Base-by-base conservation (phyloP, 2,113 vertebrate species). In the Spilogale gracilis region DNA sequence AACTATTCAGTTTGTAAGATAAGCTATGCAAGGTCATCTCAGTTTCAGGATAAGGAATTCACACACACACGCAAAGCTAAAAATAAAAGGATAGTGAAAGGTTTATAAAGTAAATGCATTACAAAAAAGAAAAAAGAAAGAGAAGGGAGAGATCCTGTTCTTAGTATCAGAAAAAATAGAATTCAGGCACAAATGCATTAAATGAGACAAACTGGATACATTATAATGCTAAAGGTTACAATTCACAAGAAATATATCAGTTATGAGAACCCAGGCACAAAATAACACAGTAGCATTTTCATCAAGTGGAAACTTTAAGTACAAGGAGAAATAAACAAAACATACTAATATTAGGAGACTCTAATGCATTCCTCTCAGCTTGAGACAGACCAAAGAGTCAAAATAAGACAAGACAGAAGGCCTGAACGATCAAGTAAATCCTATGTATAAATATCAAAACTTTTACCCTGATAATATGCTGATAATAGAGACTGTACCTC, bases 281-380 rank as follows among this genome's bases (percentile, higher is more conserved):
- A 89, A 43, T 12, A 52, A 32, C 25, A 89, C 18, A 63, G 56
- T 65, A 89, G 18, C 45, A 74, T n/a, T 83, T 89, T 45, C 4
- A 18, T 54, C 18, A 74, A 89, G 45, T 65, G 23, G 86, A 89
- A 83, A 82, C 65, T 12, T 18, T 63, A 78, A 93, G 17, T 45
- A 1, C 48, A 93, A 63, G 58, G n/a, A 86, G 58, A 93, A 93
- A 85, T 52, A 74, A 54, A 84, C 43, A 74, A 89, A 94, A 82
- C 30, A 54, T 32, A 82, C 18, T 61, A 81, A 61, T 43, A 74
- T 63, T 45, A 95, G 48, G 56, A 95, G 45, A 83, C 45, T 56
- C 17, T 50, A 67, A 92, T 17, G 27, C 73, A 61, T 74, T 80
- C 21, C 45, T 27, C 74, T 81, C 58, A 93, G 32, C 58, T 60